phyloP scores from a whole-genome alignment of 2,888 invertebrate genomes.

The Empis stercorea region DNA sequence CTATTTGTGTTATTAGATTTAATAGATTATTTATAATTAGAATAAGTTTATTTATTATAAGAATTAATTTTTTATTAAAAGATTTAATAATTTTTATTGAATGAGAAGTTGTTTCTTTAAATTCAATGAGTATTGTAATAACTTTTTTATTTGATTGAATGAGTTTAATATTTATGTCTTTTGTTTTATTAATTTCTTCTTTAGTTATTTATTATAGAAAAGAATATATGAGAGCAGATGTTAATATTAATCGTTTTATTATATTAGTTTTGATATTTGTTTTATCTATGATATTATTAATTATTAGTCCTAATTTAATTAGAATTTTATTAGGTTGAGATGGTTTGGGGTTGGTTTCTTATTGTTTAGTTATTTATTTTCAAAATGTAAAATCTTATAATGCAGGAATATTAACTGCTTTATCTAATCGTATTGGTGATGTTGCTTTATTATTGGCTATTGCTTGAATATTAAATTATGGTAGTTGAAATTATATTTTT shows the following conservation, averaged over 20 bases:
- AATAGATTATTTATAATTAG: constrained; percentile 38
- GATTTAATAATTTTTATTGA: constrained; percentile 41
- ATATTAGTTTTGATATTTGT: constrained; percentile 52
- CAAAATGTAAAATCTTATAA: constrained; percentile 52
- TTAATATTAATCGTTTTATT: constrained; percentile 50
- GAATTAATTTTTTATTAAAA: constrained; percentile 39
- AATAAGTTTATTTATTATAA: constrained; percentile 28
- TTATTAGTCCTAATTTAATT: constrained; percentile 56
- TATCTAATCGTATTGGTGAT: constrained; percentile 64
- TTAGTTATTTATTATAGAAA: constrained; percentile 51
- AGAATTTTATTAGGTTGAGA: constrained; percentile 60
- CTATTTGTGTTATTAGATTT: constrained; percentile 42
- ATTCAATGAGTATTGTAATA: constrained; percentile 39
- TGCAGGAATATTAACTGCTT: constrained; percentile 57
- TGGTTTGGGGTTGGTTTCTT: constrained; percentile 58
- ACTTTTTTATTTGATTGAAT: constrained; percentile 51
- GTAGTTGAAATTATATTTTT: constrained; percentile 42
- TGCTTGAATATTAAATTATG: constrained; percentile 44
- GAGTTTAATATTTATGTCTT: constrained; percentile 48
- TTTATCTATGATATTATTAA: constrained; percentile 51
- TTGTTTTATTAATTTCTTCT: constrained; percentile 53
- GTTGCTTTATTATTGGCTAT: constrained; percentile 49
- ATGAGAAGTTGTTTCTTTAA: constrained; percentile 42
- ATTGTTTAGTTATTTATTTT: constrained; percentile 46
- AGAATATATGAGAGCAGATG: constrained; percentile 47